Evolutionary conservation across 2,888 invertebrate genomes (phyloP).

Genomic region (Pristionchus maxplancki): DNA sequence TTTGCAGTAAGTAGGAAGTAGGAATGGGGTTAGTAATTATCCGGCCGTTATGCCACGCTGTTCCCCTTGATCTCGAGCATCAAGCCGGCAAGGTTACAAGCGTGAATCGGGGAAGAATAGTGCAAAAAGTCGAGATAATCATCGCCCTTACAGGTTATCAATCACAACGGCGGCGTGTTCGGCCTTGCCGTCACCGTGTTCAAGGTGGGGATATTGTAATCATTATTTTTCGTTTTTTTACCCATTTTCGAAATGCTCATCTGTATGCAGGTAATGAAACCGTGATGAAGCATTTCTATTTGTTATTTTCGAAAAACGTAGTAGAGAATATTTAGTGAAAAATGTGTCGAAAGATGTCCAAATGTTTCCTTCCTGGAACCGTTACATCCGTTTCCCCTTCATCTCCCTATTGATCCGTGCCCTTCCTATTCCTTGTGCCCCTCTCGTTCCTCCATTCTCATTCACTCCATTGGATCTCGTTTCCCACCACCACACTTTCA

Average conservation of each 20-base stretch:
- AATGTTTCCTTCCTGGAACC: no score
- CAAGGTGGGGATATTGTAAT: constrained; percentile 61
- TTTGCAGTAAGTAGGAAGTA: no score
- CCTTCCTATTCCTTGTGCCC: constrained; percentile 1
- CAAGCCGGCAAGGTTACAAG: background rate
- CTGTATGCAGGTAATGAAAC: no score
- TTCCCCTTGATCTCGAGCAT: background rate
- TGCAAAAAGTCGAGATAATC: background rate
- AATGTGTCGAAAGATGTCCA: no score
- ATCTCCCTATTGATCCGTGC: background rate
- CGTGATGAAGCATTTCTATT: no score
- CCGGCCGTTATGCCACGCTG: background rate
- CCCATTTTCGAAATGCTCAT: no score
- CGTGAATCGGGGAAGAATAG: background rate
- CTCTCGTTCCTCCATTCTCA: background rate
- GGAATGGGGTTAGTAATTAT: no score
- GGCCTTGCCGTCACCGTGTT: constrained; percentile 69
- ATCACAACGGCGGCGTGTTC: constrained; percentile 71
- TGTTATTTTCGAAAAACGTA: no score
- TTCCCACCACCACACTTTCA: constrained; percentile 40
- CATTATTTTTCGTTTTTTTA: background rate
- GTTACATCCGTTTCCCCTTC: background rate
- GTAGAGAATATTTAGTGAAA: no score
- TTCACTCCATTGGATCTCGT: constrained; percentile 24
- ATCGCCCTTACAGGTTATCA: constrained; percentile 58